Base-by-base conservation (phyloP, 2,113 vertebrate genomes). In the Okapia johnstoni region DNA sequence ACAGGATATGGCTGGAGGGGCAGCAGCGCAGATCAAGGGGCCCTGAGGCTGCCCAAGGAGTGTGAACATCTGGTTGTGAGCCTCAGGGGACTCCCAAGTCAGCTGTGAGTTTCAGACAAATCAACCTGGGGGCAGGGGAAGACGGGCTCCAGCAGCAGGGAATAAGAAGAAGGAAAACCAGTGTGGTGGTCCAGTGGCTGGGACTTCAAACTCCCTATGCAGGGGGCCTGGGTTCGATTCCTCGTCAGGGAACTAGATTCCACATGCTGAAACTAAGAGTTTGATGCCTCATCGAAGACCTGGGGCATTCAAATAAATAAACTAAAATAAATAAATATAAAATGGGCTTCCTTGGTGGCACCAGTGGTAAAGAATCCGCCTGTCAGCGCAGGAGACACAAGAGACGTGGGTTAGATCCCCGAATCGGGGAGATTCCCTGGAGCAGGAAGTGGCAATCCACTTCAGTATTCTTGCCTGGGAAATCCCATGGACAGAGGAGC, bases 61-160 rank as follows among this genome's bases (percentile, higher is more conserved):
- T 21, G 3, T n/a, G 40, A 16, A 48, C 4, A 0, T 17, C 73
- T 7, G 57, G 50, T 23, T 2, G 0, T 36, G 52, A 88, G 76
- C n/a, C 26, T 54, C n/a, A 26, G 46, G 13, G 8, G 54, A 43
- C 1, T 2, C n/a, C 21, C 0, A 0, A 0, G 3, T 19, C 23
- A 21, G n/a, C 63, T 80, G 28, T 60, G 89, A 88, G 48, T 54
- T 54, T 66, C 77, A 70, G 30, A 46, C 8, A n/a, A 93, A 10
- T 58, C 50, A 50, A 36, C 63, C 26, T 21, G 28, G 16, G 8
- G 55, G 7, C 11, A 16, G 17, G 11, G 9, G 12, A 7, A 81
- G 80, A 40, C 4, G 2, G 81, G 23, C 16, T 57, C 33, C 40
- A n/a, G 88, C 0, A 10, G 5, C 2, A 57, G 21, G 23, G 57